Percentiles rank a stretch among this genome's conserved stretches.
Evolutionary conservation across 2,797 vertebrate species (phyloP).

Genomic region (Halcyon leucocephala): DNA sequence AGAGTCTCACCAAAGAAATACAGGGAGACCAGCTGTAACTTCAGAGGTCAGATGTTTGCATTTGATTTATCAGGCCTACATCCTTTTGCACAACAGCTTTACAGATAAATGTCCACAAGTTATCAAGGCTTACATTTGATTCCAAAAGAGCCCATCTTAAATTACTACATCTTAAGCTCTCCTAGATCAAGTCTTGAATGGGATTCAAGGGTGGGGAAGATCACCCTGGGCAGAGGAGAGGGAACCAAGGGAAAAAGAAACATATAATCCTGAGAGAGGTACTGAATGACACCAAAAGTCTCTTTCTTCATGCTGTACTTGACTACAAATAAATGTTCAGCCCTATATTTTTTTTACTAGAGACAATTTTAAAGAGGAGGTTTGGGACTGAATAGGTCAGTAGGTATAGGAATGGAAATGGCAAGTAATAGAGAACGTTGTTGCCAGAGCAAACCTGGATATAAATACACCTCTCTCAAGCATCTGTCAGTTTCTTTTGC

Average conservation of each 20-base stretch:
- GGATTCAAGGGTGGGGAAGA: neutral
- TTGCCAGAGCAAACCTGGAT: slow-evolving; percentile 62
- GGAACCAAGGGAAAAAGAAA: neutral
- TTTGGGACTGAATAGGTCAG: slow-evolving; percentile 19
- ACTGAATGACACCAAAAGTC: neutral
- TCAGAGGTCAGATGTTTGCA: neutral
- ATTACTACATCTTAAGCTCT: neutral
- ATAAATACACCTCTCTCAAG: slow-evolving; percentile 55
- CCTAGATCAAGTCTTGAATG: neutral
- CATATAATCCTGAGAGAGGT: neutral
- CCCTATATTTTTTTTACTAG: neutral
- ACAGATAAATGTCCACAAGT: neutral
- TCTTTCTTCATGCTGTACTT: neutral
- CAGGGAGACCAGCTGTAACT: neutral
- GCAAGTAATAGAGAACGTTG: slow-evolving; percentile 37
- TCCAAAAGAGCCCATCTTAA: neutral
- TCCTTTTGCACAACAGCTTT: neutral
- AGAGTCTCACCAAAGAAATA: neutral
- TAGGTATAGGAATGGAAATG: slow-evolving; percentile 63
- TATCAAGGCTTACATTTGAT: neutral
- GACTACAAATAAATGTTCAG: neutral
- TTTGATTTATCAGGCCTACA: neutral
- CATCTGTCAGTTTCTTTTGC: slow-evolving; percentile 63
- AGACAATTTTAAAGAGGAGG: slow-evolving; percentile 4
- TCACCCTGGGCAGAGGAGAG: neutral